phyloP scores from a whole-genome alignment of 2,797 vertebrate genomes.

The Clarias platycephalus region DNA sequence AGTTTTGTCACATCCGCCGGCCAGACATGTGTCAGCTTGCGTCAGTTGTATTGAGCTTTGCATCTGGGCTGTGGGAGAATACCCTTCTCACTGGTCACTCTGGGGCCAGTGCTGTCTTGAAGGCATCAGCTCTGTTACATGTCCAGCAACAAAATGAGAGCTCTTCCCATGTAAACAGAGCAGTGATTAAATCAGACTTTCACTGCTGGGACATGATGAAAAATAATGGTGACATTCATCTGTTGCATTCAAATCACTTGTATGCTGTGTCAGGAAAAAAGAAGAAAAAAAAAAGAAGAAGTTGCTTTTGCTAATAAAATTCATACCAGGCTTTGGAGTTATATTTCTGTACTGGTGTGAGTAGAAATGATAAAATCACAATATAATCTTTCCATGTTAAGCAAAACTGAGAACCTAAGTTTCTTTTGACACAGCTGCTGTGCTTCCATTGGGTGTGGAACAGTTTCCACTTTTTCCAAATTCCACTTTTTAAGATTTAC shows the following conservation, averaged over 20 bases:
- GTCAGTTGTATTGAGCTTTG: constrained; percentile 34
- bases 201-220: constrained; percentile 2
- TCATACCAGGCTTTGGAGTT: neutral
- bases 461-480: constrained; percentile 5
- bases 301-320: neutral
- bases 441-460: neutral
- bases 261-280: neutral
- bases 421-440: constrained; percentile 63
- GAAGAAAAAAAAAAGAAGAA: too few relatives aligned
- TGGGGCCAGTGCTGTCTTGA: constrained; percentile 18
- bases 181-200: constrained; percentile 17
- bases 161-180: constrained; percentile 31
- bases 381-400: constrained; percentile 25
- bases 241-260: constrained; percentile 19
- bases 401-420: constrained; percentile 60
- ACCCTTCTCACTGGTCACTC: constrained; percentile 21
- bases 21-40: constrained; percentile 47
- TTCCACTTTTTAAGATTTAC: constrained; percentile 4
- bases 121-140: constrained; percentile 13
- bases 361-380: neutral
- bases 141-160: constrained; percentile 20
- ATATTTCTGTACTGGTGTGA: neutral
- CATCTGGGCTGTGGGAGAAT: constrained; percentile 29
- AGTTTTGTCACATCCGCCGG: constrained; percentile 48
- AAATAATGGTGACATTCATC: neutral